These are phyloP conservation scores for Drosophila meridiana DNA, from an alignment of 2,888 invertebrate species.

Conservation along the genomic window DNA sequence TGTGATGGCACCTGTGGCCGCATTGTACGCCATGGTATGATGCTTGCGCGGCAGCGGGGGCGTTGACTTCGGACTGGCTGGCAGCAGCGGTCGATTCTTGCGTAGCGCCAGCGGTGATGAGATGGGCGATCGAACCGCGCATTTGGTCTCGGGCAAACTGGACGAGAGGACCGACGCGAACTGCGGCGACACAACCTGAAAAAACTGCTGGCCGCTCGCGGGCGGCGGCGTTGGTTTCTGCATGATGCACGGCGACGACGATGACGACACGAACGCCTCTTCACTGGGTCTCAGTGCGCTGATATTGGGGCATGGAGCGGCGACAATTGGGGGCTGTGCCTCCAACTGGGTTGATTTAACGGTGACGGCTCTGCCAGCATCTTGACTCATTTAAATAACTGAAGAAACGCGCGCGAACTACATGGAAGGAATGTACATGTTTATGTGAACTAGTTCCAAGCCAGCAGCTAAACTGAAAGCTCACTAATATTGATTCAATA, in stretches of 20 bases:
- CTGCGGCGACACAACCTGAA: conserved; percentile 80
- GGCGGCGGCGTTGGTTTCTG: conserved; percentile 64
- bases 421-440: neutral
- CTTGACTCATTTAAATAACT: conserved; percentile 81
- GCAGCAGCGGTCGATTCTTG: conserved; percentile 73
- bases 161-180: conserved; percentile 76
- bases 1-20: conserved; percentile 70
- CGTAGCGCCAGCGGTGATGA: conserved; percentile 78
- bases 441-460: conserved; percentile 11
- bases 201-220: conserved; percentile 71
- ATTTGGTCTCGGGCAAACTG: conserved; percentile 75
- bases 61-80: conserved; percentile 80
- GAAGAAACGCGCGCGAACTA: conserved; percentile 39
- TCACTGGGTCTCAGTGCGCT: conserved; percentile 43
- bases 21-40: conserved; percentile 76
- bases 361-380: conserved; percentile 70
- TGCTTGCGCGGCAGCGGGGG: conserved; percentile 80
- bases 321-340: conserved; percentile 23
- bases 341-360: conserved; percentile 35
- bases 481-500: neutral
- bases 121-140: conserved; percentile 77
- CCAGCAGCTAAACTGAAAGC: neutral
- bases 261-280: conserved; percentile 37
- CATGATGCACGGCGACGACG: conserved; percentile 46
- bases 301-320: conserved; percentile 11